phyloP scores from a whole-genome alignment of 2,797 vertebrate species.

The Oryzias sinensis region DNA sequence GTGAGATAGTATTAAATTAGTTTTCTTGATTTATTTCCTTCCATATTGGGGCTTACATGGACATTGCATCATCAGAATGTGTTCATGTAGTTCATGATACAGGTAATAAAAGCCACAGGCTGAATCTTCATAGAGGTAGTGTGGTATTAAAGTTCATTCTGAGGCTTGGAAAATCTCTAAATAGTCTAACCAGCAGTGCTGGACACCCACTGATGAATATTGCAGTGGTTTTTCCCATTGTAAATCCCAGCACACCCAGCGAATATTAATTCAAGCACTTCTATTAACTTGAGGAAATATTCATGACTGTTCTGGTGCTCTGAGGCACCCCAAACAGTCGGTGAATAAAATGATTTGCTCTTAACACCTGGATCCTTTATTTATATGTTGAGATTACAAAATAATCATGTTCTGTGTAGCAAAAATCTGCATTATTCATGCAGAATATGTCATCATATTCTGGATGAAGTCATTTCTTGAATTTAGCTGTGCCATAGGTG shows the following conservation, averaged over 20 bases:
- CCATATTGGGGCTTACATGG: constrained; percentile 31
- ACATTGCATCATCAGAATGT: constrained; percentile 31
- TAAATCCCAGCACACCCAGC: constrained; percentile 53
- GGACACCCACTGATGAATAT: constrained; percentile 33
- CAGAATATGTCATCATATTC: constrained; percentile 11
- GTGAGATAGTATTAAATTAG: constrained; percentile 54
- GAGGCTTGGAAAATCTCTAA: constrained; percentile 4
- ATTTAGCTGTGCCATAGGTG: too few relatives aligned
- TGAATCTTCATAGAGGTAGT: constrained; percentile 28
- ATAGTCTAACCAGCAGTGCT: constrained; percentile 14
- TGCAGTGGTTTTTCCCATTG: constrained; percentile 40
- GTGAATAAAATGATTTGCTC: constrained; percentile 55
- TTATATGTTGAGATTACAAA: constrained; percentile 36
- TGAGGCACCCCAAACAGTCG: constrained; percentile 55
- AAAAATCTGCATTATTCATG: constrained; percentile 22
- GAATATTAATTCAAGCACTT: constrained; percentile 65
- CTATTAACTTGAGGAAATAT: constrained; percentile 67
- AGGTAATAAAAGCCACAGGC: constrained; percentile 27
- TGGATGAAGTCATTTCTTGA: background rate
- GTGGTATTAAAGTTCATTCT: constrained; percentile 29
- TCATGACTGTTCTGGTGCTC: constrained; percentile 47
- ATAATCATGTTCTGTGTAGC: constrained; percentile 21
- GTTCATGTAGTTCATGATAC: constrained; percentile 32
- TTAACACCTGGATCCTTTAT: constrained; percentile 52
- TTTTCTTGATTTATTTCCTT: constrained; percentile 47